Percentiles rank a stretch among this genome's conserved stretches.
Evolutionary conservation across 1,140 invertebrate genomes (phyloP).

Genomic region (Lepidotrigona ventralis): DNA sequence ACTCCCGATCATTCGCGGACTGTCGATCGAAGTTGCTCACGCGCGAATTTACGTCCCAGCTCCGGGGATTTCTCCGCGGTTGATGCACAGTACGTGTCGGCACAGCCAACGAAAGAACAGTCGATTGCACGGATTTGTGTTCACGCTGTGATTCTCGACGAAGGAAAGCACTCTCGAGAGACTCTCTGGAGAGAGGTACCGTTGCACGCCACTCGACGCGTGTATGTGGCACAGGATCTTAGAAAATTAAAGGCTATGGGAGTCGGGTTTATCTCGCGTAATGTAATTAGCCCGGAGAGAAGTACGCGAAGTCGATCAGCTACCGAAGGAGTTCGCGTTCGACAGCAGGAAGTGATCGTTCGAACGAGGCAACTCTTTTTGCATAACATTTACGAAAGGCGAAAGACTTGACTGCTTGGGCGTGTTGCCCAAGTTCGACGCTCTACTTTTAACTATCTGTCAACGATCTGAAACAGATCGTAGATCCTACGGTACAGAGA

Average conservation of each 20-base stretch:
- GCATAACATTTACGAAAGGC: not conserved
- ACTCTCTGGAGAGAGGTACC: not conserved
- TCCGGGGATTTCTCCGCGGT: not conserved
- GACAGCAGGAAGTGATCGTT: conserved; percentile 26
- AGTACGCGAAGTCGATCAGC: not conserved
- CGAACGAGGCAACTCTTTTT: not conserved
- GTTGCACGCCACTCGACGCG: not conserved
- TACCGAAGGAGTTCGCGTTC: not conserved
- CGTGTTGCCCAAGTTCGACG: not conserved
- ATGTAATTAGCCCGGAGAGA: conserved; percentile 22
- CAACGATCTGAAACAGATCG: not conserved
- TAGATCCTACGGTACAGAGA: not conserved
- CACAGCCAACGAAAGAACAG: not conserved
- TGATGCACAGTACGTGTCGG: not conserved
- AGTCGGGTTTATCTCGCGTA: not conserved
- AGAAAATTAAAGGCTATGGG: conserved; percentile 24
- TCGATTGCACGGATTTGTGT: not conserved
- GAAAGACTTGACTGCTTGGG: not conserved
- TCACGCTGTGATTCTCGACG: not conserved
- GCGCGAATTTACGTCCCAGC: not conserved
- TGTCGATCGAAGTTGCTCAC: conserved; percentile 2
- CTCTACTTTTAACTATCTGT: conserved; percentile 20
- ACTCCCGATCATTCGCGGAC: not conserved
- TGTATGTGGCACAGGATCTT: not conserved
- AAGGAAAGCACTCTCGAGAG: not conserved